Evolutionary conservation across 2,888 invertebrate genomes (phyloP).

Genomic region (Temnothorax unifasciatus): DNA sequence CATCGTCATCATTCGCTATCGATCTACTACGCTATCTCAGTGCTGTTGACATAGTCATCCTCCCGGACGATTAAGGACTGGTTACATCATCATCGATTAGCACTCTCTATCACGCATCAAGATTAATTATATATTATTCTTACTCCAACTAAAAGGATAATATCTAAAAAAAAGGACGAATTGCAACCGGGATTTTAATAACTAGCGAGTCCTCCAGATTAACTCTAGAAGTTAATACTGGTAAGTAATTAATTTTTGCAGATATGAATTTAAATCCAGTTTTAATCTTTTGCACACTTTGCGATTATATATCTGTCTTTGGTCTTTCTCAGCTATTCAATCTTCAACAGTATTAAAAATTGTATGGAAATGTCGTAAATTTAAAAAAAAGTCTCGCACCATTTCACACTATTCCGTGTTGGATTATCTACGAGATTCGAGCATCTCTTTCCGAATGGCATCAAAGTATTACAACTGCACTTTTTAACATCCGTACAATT

Average conservation of each 20-base stretch:
- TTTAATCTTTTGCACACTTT: neutral
- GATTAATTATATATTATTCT: conserved; percentile 21
- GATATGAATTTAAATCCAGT: conserved; percentile 14
- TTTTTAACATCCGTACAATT: neutral
- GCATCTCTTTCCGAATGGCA: neutral
- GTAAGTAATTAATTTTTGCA: conserved; percentile 23
- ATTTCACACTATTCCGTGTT: neutral
- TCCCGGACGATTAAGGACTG: conserved; percentile 3
- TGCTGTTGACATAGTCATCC: conserved; percentile 7
- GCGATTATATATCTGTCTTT: conserved; percentile 35
- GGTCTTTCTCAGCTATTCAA: conserved; percentile 34
- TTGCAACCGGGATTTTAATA: conserved; percentile 23
- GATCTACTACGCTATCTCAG: neutral
- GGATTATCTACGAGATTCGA: neutral
- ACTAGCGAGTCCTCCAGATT: conserved; percentile 14
- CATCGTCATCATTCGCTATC: conserved; percentile 7
- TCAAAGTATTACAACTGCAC: conserved; percentile 18
- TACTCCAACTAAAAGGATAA: conserved; percentile 21
- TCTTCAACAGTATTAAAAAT: conserved; percentile 23
- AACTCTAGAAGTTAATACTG: conserved; percentile 33
- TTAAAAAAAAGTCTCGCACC: conserved; percentile 4
- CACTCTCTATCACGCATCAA: conserved; percentile 1
- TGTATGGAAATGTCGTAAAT: conserved; percentile 27
- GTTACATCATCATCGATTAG: conserved; percentile 14
- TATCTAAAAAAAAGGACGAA: conserved; percentile 37